Evolutionary conservation across 2,797 vertebrate species (phyloP).

Genomic region (Eupleurogrammus muticus): DNA sequence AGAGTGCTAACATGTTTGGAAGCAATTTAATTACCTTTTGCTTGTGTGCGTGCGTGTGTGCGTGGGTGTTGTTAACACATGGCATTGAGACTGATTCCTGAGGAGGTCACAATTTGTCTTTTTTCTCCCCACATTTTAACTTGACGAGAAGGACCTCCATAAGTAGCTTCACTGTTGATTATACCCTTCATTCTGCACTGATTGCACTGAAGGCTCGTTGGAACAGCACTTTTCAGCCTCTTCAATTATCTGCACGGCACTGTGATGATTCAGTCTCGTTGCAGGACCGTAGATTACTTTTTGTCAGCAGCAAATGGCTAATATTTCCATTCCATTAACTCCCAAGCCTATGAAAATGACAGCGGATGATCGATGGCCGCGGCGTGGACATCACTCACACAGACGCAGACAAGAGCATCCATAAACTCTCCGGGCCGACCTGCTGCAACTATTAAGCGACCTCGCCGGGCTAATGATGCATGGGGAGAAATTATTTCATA

Average conservation of each 20-base stretch:
- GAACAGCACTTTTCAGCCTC: slow-evolving; percentile 29
- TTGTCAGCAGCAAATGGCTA: slow-evolving; percentile 46
- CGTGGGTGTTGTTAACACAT: slow-evolving; percentile 21
- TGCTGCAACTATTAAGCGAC: slow-evolving; percentile 58
- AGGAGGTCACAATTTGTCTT: slow-evolving; percentile 21
- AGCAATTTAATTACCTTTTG: slow-evolving; percentile 41
- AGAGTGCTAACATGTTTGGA: slow-evolving; percentile 48
- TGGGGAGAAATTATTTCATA: slow-evolving; percentile 62
- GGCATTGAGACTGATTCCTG: neutral
- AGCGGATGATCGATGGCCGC: slow-evolving; percentile 42
- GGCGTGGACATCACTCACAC: slow-evolving; percentile 31
- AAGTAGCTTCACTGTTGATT: slow-evolving; percentile 34
- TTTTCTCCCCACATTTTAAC: slow-evolving; percentile 27
- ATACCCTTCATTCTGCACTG: slow-evolving; percentile 24
- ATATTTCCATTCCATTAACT: slow-evolving; percentile 70
- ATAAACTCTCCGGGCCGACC: slow-evolving; percentile 39
- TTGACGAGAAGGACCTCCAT: slow-evolving; percentile 31
- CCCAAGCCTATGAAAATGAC: slow-evolving; percentile 47
- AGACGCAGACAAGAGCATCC: slow-evolving; percentile 24
- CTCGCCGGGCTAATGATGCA: slow-evolving; percentile 66
- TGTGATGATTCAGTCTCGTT: slow-evolving; percentile 45
- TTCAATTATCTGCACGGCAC: slow-evolving; percentile 38
- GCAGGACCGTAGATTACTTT: slow-evolving; percentile 44
- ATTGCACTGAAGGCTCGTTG: slow-evolving; percentile 34
- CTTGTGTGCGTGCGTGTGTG: neutral